phyloP scores from a whole-genome alignment of 2,797 vertebrate species.

The Enteromius argenteus region DNA sequence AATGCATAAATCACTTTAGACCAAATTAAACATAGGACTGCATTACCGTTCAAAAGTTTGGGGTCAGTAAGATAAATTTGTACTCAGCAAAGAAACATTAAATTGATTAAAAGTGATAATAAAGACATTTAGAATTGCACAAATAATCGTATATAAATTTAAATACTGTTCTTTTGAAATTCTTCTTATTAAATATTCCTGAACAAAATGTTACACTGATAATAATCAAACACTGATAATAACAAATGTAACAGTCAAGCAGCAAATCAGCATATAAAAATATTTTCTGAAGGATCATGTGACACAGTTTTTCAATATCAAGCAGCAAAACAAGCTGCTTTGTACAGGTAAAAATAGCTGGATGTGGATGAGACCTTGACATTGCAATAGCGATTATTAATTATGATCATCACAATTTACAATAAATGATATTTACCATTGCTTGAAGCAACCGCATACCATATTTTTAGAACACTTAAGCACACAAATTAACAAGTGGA shows the following conservation, averaged over 20 bases:
- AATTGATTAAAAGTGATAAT: not conserved
- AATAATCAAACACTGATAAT: no score
- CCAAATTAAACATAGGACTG: not conserved
- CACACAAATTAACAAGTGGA: no score
- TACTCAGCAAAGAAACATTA: not conserved
- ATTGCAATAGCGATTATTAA: no score
- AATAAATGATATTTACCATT: no score
- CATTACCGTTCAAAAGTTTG: not conserved
- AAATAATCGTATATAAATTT: not conserved
- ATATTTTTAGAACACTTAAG: no score
- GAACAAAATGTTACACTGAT: not conserved
- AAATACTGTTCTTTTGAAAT: not conserved
- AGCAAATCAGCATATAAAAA: not conserved
- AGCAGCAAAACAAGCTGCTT: no score
- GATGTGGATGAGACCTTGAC: no score
- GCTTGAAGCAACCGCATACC: no score
- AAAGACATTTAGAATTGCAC: not conserved
- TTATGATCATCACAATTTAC: no score
- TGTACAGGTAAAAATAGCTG: no score
- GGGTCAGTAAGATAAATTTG: not conserved
- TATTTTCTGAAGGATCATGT: not conserved
- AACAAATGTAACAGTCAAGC: not conserved
- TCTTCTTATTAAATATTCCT: not conserved
- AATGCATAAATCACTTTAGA: not conserved
- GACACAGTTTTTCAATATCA: not conserved